Percentiles rank a stretch among this genome's conserved stretches.
Conservation (phyloP, 2,113 vertebrate genomes). For the Paratilapia polleni region DNA sequence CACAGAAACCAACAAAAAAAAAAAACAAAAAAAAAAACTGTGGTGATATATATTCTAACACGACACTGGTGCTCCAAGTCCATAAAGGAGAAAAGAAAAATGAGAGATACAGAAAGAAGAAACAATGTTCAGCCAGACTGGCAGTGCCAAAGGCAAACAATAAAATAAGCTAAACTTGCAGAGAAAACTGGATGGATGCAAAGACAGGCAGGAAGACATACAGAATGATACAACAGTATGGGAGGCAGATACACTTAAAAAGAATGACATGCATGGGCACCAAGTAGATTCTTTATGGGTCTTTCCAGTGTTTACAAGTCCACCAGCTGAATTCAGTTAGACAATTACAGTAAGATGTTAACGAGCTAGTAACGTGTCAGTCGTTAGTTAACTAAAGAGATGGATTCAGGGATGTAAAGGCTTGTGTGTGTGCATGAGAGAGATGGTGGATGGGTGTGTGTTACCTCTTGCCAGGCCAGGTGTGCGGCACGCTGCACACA, state of each 20-base stretch:
- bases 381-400: slow-evolving; percentile 41
- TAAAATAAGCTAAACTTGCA: slow-evolving; percentile 8
- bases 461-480: slow-evolving; percentile 97
- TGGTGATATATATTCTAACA: slow-evolving; percentile 51
- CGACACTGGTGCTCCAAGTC: slow-evolving; percentile 42
- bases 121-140: slow-evolving; percentile 40
- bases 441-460: slow-evolving; percentile 30
- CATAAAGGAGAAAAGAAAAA: slow-evolving; percentile 41
- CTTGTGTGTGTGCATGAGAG: neutral
- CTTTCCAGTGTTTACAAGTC: slow-evolving; percentile 8
- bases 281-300: neutral
- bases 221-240: slow-evolving; percentile 46
- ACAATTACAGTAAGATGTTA: slow-evolving; percentile 10
- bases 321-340: slow-evolving; percentile 15
- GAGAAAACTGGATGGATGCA: slow-evolving; percentile 59
- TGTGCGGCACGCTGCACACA: slow-evolving; percentile 96
- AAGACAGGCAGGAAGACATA: slow-evolving; percentile 57
- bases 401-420: neutral
- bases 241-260: slow-evolving; percentile 40
- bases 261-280: slow-evolving; percentile 56
- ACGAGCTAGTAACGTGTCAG: slow-evolving; percentile 37
- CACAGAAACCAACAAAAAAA: slow-evolving; percentile 31
- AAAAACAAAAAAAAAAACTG: slow-evolving; percentile 18
- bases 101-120: slow-evolving; percentile 46
- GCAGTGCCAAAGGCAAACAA: slow-evolving; percentile 33